Evolutionary conservation across 1,140 invertebrate genomes (phyloP).

Genomic region (Paralvinella palmiformis): DNA sequence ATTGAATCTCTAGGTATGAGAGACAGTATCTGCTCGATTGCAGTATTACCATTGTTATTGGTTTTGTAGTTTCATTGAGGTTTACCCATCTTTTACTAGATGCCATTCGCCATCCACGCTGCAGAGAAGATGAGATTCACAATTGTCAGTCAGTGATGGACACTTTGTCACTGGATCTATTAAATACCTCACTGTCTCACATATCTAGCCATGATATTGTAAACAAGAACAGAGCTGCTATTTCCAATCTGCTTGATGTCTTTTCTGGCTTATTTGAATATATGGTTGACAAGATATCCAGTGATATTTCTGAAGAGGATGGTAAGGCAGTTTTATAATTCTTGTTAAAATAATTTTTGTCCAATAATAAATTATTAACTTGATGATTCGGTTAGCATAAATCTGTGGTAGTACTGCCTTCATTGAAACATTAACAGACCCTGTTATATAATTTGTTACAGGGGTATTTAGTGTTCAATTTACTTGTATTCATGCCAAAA

Average conservation of each 20-base stretch:
- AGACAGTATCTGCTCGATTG: no score
- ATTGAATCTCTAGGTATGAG: no score
- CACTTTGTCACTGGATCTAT: conserved; percentile 38
- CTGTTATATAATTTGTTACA: no score
- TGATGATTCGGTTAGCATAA: no score
- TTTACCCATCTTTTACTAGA: conserved; percentile 30
- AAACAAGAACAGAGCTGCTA: conserved; percentile 31
- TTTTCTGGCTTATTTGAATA: conserved; percentile 42
- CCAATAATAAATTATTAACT: neutral
- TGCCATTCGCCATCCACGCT: conserved; percentile 31
- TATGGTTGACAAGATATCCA: conserved; percentile 44
- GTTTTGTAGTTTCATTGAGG: no score
- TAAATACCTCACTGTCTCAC: conserved; percentile 47
- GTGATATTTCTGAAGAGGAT: conserved; percentile 24
- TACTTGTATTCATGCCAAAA: no score
- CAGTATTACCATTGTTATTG: no score
- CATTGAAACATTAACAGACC: no score
- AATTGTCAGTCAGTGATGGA: conserved; percentile 47
- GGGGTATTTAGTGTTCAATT: no score
- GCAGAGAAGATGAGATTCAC: conserved; percentile 45
- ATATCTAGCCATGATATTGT: conserved; percentile 41
- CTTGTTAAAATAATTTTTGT: neutral
- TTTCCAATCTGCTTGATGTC: conserved; percentile 45
- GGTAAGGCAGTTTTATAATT: neutral
- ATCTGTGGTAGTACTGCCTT: no score